Base-by-base conservation (phyloP, 2,797 vertebrate genomes). In the Cryptoprocta ferox region DNA sequence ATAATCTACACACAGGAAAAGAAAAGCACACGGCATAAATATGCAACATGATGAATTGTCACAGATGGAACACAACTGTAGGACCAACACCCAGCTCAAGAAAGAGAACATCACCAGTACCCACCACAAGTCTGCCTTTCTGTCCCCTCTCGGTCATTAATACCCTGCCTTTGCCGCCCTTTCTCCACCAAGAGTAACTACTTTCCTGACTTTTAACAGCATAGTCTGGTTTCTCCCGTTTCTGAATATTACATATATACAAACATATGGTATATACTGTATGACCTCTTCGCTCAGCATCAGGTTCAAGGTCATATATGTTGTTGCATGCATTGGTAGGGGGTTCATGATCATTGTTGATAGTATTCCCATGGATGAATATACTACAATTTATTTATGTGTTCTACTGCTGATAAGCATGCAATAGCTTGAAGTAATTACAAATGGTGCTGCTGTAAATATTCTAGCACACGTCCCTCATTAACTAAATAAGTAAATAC, bases 101-200 rank as follows among this genome's bases (percentile, higher is more conserved):
- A 85, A 63, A 45, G 70, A 59, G 56, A 68, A 24, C 15, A 2
- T 14, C 30, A 35, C 35, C 53, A 45, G 61, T 5, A 28, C 6
- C 2, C 45, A 4, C 93, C 4, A 12, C 19, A 48, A 78, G 32
- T 56, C 32, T 10, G 11, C 26, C 15, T 21, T 32, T 1, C 28
- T 0, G 15, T 15, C 39, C 35, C 5, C 28, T 35, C 63, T 39
- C 50, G 8, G 15, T 56, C 68, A 37, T 10, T 0, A 63, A 42
- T 21, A 79, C 16, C 0, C 1, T 0, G 4, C 56, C 16, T 12
- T 37, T 5, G 35, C 56, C 0, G 0, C 26, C 21, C 9, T 15
- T 37, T 14, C 16, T 13, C 42, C 6, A 19, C 56, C 21, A 35
- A 85, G 13, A 30, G 24, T 28, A 78, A 50, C 48, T 80, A 73